phyloP scores from a whole-genome alignment of 2,888 invertebrate genomes.

The Diarsia rubi region DNA sequence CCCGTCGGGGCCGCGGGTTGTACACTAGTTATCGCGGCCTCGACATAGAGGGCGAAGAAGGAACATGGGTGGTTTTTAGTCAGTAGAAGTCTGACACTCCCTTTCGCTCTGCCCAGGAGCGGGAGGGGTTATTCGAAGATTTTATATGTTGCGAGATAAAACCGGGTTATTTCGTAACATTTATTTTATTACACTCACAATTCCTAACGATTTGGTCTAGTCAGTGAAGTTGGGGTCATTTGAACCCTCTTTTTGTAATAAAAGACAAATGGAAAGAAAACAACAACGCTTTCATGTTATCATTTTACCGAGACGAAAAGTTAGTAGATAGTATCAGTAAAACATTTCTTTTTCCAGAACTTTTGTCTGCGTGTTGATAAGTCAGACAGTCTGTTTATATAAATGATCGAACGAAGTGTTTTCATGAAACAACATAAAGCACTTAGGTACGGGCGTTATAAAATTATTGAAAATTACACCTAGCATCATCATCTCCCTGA shows the following conservation, averaged over 20 bases:
- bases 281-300: slow-evolving; percentile 44
- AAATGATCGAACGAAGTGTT: slow-evolving; percentile 14
- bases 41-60: no score
- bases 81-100: no score
- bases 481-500: not conserved
- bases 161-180: not conserved
- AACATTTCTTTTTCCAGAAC: slow-evolving; percentile 24
- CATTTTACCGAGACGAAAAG: slow-evolving; percentile 40
- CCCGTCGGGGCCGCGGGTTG: no score
- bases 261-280: slow-evolving; percentile 38
- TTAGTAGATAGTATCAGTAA: slow-evolving; percentile 17
- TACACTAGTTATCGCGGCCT: no score
- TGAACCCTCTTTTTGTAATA: slow-evolving; percentile 15
- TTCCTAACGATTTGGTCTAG: not conserved
- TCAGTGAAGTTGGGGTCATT: slow-evolving; percentile 2
- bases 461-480: not conserved
- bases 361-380: slow-evolving; percentile 15
- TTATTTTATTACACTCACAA: slow-evolving; percentile 1
- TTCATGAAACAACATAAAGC: not conserved
- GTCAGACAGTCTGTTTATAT: not conserved
- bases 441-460: not conserved
- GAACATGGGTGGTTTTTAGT: no score
- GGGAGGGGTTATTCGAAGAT: no score
- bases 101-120: no score
- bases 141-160: not conserved